Percentiles rank a stretch among this genome's conserved stretches.
Conservation (phyloP, 2,888 invertebrate species). For the Serrognathus titanus region DNA sequence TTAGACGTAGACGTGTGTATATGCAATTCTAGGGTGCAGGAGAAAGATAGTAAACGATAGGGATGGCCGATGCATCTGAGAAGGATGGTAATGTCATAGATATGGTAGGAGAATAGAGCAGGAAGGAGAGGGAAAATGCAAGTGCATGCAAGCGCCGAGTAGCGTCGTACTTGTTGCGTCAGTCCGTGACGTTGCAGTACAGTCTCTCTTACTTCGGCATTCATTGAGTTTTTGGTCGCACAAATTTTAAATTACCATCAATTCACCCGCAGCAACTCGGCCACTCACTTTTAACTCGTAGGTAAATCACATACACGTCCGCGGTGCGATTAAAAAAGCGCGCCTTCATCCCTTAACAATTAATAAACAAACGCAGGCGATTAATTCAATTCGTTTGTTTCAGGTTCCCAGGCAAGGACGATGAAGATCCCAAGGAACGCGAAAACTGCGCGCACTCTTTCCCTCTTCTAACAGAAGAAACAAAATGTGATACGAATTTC, state of each 20-base stretch:
- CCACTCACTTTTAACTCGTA: no score
- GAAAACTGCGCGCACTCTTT: not conserved
- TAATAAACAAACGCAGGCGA: not conserved
- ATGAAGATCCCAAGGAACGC: not conserved
- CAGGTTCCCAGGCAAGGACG: not conserved
- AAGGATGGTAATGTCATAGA: slow-evolving; percentile 31
- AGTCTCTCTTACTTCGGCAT: slow-evolving; percentile 23
- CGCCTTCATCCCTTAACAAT: not conserved
- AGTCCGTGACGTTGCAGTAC: slow-evolving; percentile 45
- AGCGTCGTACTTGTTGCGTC: slow-evolving; percentile 53
- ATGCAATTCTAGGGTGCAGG: slow-evolving; percentile 22
- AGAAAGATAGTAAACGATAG: slow-evolving; percentile 27
- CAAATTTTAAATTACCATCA: slow-evolving; percentile 2
- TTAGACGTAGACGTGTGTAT: slow-evolving; percentile 14
- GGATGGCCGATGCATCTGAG: slow-evolving; percentile 35
- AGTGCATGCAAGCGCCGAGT: slow-evolving; percentile 51
- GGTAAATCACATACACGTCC: not conserved
- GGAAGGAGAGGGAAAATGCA: slow-evolving; percentile 47
- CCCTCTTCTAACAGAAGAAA: not conserved
- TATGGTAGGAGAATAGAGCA: slow-evolving; percentile 34
- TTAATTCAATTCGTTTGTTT: not conserved
- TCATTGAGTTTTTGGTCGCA: slow-evolving; percentile 3
- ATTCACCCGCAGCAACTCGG: not conserved
- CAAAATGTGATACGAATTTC: slow-evolving; percentile 1
- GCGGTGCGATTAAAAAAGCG: not conserved